Evolutionary conservation across 1,140 invertebrate species (phyloP), one percentile per base, ranked within the genome.

Genomic region (Bombus haemorrhoidalis): DNA sequence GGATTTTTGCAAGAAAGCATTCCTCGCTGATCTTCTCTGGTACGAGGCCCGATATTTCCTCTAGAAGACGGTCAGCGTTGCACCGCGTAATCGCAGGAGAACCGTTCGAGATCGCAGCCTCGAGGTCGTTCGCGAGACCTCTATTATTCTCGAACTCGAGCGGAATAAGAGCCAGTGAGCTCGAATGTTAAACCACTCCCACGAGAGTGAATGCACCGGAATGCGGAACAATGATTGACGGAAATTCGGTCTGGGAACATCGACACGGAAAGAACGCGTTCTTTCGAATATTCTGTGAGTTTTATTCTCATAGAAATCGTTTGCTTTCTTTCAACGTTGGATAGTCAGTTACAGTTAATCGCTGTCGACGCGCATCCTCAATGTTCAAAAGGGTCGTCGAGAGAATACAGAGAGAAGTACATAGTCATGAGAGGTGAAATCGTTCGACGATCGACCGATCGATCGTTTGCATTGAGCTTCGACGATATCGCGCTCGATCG

Each of bases 371-470:
- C 77, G 39, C 59, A 62, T 83, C 76, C 5, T 73, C 13, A 1
- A 28, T 15, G 28, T 81, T 43, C 69, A 66, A 89, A 72, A 71
- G 76, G 78, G 37, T 68, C 75, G 62, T 53, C 69, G 59, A 76
- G 71, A 66, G 78, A n/a, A 59, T 59, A 59, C 57, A 10, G 9
- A n/a, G 34, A 75, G 87, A 90, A 90, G 75, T 83, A 84, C 76
- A 41, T 68, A 83, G 86, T 90, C 89, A 90, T 90, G 79, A 86
- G 89, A 90, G 88, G 83, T 90, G 88, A 89, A 90, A 90, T 90
- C 86, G 89, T 39, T 77, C 78, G 88, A 72, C 73, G 88, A 79
- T 89, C 73, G 80, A 76, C 28, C 77, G 85, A 89, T 87, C 89
- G 88, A 85, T 90, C 88, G 89, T 90, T 90, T 88, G 88, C 89